Percentiles rank a stretch among this genome's conserved stretches.
Evolutionary conservation across 2,888 invertebrate genomes (phyloP).

Genomic region (Nineta flava): DNA sequence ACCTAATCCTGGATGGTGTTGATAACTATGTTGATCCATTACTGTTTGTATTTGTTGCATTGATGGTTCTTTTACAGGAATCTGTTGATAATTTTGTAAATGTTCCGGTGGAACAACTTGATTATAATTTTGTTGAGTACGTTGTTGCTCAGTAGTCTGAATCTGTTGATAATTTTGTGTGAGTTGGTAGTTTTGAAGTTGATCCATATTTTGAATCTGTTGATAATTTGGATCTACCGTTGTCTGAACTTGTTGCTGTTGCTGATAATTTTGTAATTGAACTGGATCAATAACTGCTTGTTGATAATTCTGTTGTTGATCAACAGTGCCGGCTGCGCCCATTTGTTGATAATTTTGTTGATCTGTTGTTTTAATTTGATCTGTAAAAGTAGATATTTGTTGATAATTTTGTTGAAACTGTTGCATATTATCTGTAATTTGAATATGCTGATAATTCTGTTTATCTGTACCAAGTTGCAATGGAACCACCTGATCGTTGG

Average conservation of each 20-base stretch:
- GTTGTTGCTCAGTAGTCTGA: not conserved
- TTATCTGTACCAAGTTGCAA: not conserved
- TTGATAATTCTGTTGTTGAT: not conserved
- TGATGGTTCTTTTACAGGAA: no score
- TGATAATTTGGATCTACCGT: not conserved
- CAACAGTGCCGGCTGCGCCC: not conserved
- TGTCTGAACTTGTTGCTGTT: not conserved
- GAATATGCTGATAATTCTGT: slow-evolving; percentile 1
- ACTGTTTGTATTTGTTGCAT: no score
- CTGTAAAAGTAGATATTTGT: not conserved
- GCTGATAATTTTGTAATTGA: not conserved
- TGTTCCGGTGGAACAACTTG: slow-evolving; percentile 11
- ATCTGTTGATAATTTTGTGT: slow-evolving; percentile 8
- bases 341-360: slow-evolving; percentile 10
- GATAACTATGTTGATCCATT: no score
- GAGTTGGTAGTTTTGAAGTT: not conserved
- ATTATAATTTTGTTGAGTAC: slow-evolving; percentile 8
- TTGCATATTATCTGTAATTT: not conserved
- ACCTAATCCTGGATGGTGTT: no score
- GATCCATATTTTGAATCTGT: not conserved
- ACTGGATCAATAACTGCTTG: no score
- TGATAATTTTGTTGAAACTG: slow-evolving; percentile 4
- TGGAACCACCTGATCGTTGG: no score
- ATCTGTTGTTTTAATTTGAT: slow-evolving; percentile 7
- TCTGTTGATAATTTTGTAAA: not conserved